A percentile compares a stretch with the other conserved stretches of the same genome.
These are phyloP conservation scores for Gymnopithys bicolor DNA, from an alignment of 2,797 vertebrate species.

Conservation along the genomic window DNA sequence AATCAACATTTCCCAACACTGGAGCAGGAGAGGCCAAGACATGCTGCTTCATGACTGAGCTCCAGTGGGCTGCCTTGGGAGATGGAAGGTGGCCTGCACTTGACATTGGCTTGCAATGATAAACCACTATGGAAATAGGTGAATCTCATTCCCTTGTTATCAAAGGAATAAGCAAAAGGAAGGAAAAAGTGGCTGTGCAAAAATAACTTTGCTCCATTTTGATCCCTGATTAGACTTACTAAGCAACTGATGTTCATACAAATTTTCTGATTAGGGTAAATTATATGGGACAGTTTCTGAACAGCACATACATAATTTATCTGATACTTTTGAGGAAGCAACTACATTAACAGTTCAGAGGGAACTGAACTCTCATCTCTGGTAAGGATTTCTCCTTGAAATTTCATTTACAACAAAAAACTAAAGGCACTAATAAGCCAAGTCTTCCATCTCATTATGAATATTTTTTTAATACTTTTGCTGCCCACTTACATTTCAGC, in stretches of 20 bases:
- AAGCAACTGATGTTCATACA: not conserved
- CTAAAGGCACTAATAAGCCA: not conserved
- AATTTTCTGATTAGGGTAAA: constrained; percentile 12
- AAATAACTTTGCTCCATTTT: not conserved
- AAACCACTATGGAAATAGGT: not conserved
- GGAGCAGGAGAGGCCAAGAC: not conserved
- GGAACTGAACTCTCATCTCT: not conserved
- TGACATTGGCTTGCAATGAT: not conserved
- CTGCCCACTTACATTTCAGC: not conserved
- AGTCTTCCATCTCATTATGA: not conserved
- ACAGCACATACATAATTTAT: constrained; percentile 45
- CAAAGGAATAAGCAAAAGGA: not conserved
- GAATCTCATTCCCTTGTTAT: not conserved
- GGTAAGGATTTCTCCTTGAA: not conserved
- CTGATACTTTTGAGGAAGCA: not conserved
- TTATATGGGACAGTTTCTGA: constrained; percentile 17
- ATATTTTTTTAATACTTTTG: not conserved
- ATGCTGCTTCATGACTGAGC: not conserved
- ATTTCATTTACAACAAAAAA: not conserved
- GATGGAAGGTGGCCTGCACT: not conserved
- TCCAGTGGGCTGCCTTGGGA: not conserved
- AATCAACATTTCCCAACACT: not conserved
- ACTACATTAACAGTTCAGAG: constrained; percentile 14
- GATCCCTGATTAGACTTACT: not conserved
- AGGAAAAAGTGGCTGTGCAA: not conserved